These are phyloP conservation scores for Autographa gamma DNA, from an alignment of 2,888 invertebrate genomes.

Conservation along the genomic window DNA sequence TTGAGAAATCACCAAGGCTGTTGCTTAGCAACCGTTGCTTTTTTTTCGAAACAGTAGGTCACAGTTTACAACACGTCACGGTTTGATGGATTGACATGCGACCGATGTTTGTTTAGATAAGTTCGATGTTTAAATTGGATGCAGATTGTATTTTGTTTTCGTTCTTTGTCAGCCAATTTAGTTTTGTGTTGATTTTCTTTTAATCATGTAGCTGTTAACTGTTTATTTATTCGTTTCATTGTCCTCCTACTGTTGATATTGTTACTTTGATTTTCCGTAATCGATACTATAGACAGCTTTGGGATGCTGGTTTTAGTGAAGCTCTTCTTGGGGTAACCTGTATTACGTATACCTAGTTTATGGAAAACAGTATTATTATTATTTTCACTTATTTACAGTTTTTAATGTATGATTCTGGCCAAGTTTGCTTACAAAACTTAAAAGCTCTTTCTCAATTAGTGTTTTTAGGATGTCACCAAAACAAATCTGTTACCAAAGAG, in stretches of 20 bases:
- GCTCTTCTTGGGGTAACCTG: too few relatives aligned
- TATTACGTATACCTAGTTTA: too few relatives aligned
- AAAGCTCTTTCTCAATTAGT: not conserved
- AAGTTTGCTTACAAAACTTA: too few relatives aligned
- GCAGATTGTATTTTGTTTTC: conserved; percentile 14
- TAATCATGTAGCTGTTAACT: not conserved
- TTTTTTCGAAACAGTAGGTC: conserved; percentile 75
- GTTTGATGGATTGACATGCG: conserved; percentile 75
- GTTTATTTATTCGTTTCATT: not conserved
- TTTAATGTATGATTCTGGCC: too few relatives aligned
- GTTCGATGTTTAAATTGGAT: conserved; percentile 57
- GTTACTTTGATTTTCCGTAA: too few relatives aligned
- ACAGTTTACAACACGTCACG: conserved; percentile 79
- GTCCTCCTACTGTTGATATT: too few relatives aligned
- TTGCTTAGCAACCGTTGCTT: conserved; percentile 60
- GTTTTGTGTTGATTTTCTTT: conserved; percentile 14
- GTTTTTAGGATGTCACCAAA: conserved; percentile 32
- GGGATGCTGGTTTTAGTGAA: too few relatives aligned
- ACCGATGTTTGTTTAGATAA: conserved; percentile 64
- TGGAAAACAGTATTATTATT: too few relatives aligned
- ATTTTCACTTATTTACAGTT: too few relatives aligned
- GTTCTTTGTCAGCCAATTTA: not conserved
- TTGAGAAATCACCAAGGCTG: conserved; percentile 77
- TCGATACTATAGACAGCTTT: too few relatives aligned
- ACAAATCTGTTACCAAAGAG: conserved; percentile 52